Base-by-base conservation (phyloP, 2,797 vertebrate genomes). In the Clarias platycephalus region DNA sequence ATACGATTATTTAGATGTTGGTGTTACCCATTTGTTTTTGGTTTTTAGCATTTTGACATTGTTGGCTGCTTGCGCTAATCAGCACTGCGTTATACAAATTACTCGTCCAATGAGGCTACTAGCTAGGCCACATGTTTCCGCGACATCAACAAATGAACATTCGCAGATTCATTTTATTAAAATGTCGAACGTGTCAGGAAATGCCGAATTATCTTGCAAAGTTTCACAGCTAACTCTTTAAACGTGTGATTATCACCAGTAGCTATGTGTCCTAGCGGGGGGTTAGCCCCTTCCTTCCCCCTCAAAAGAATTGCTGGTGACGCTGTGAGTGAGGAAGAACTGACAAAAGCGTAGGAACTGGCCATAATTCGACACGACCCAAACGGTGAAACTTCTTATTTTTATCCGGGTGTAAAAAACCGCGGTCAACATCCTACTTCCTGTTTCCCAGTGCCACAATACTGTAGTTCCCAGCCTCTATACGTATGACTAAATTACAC, bases 381-480 rank as follows among this genome's bases (percentile, higher is more conserved):
- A 26, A 63, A 79, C 0, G 22, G 18, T 37, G 13, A 44, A 4
- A 1, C 18, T 80, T 49, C 3, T 80, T 66, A 28, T 66, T 66
- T 80, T 79, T 79, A 63, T 64, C 60, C 24, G 16, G 18, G 4
- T 20, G 60, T 79, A 79, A 80, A 80, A 66, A 66, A 62, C 60
- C 40, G 20, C 15, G 3, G 40, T 53, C 40, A 64, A 28, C 78
- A 66, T 66, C 76, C 62, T 66, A 64, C 60, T 80, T 80, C 78
- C 78, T 80, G 78, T 64, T 66, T 80, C n/a, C n/a, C 62, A 49
- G 6, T 53, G 78, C 37, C 62, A 49, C 62, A 66, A 28, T 66
- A 44, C 40, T 44, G 40, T 44, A 28, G 62, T 80, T 62, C 62
- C 62, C 16, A 80, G 22, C 7, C 28, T 66, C 60, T 66, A 66